Percentiles rank a stretch among this genome's conserved stretches.
Conservation (phyloP, 2,113 vertebrate genomes). For the Cairina moschata region DNA sequence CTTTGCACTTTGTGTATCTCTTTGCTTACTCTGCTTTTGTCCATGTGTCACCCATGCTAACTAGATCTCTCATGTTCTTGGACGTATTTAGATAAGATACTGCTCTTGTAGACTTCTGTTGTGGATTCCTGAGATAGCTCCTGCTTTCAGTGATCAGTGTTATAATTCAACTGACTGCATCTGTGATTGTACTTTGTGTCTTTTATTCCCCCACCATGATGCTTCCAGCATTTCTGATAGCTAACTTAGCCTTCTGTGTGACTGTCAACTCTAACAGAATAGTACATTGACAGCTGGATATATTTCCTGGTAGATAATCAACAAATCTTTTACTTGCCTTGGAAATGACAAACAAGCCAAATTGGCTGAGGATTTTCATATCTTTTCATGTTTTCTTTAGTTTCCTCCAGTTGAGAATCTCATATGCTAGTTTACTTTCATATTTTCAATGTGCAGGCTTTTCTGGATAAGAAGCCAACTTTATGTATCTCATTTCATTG, state of each 20-base stretch:
- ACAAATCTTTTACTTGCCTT: not conserved
- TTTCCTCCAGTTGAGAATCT: slow-evolving; percentile 8
- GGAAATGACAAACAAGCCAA: not conserved
- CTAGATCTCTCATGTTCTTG: not conserved
- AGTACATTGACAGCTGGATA: slow-evolving; percentile 13
- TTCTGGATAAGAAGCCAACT: slow-evolving; percentile 2
- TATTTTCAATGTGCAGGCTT: slow-evolving; percentile 4
- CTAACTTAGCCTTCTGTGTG: not conserved
- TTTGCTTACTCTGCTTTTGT: not conserved
- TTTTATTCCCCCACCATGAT: not conserved
- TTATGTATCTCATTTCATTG: not conserved
- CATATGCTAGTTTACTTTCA: slow-evolving; percentile 12
- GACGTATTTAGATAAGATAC: not conserved
- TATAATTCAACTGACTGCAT: not conserved
- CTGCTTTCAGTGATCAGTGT: not conserved
- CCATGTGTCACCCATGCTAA: not conserved
- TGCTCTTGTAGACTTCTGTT: not conserved
- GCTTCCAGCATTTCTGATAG: not conserved
- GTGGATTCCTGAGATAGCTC: not conserved
- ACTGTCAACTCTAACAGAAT: not conserved
- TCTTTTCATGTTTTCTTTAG: slow-evolving; percentile 42
- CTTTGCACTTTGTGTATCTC: not conserved
- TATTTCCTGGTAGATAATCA: slow-evolving; percentile 3
- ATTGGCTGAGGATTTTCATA: slow-evolving; percentile 26
- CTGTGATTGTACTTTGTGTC: not conserved